phyloP scores from a whole-genome alignment of 1,140 invertebrate genomes.

The Thaumetopoea pityocampa region DNA sequence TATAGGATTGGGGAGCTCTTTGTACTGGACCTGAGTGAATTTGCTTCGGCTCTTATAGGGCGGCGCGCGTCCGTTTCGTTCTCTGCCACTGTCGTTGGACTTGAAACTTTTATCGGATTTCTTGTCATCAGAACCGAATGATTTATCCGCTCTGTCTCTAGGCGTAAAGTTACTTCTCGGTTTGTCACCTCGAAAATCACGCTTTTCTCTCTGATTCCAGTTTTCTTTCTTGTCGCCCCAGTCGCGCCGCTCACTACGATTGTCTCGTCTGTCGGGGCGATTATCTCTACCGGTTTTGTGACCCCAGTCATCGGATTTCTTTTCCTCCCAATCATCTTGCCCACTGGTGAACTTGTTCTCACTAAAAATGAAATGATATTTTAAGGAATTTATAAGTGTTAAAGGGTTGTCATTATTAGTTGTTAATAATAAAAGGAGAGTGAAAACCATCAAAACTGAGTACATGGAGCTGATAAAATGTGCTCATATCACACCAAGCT shows the following conservation, averaged over 20 bases:
- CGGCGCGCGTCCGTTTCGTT: constrained; percentile 34
- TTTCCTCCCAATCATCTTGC: constrained; percentile 35
- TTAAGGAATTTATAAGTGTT: not conserved
- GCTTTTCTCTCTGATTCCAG: constrained; percentile 41
- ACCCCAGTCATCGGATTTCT: constrained; percentile 33
- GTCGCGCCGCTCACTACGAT: constrained; percentile 36
- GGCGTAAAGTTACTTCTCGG: constrained; percentile 52
- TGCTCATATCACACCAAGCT: too few species aligned
- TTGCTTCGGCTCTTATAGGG: constrained; percentile 42
- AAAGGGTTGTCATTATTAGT: not conserved
- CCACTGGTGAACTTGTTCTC: constrained; percentile 44
- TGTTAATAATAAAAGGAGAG: too few species aligned
- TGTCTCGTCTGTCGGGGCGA: constrained; percentile 24
- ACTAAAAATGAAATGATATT: constrained; percentile 33
- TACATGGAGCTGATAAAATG: too few species aligned
- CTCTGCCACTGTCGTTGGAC: constrained; percentile 39
- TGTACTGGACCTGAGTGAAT: constrained; percentile 50
- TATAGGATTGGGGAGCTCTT: constrained; percentile 44
- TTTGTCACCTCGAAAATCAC: constrained; percentile 27
- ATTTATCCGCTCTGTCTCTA: constrained; percentile 44
- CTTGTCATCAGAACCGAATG: constrained; percentile 48
- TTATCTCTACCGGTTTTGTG: constrained; percentile 21
- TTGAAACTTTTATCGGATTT: constrained; percentile 46
- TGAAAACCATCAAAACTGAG: too few species aligned
- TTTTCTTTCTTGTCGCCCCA: constrained; percentile 54